Evolutionary conservation across 2,113 vertebrate species (phyloP).

Genomic region (Hippocampus mohnikei): DNA sequence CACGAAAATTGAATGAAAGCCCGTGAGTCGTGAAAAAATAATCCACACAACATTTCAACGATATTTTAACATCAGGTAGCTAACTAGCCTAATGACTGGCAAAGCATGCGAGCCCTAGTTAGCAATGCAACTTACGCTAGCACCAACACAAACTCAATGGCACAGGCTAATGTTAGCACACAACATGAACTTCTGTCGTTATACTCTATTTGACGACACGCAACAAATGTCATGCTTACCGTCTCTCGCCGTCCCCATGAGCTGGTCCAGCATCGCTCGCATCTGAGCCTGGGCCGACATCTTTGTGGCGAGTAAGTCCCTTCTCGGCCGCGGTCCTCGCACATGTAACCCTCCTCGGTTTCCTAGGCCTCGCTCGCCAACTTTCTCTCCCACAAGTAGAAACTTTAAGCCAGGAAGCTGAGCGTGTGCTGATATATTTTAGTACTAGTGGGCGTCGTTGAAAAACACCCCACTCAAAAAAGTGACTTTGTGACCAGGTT

Average conservation of each 20-base stretch:
- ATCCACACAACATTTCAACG: neutral
- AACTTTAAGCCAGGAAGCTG: neutral
- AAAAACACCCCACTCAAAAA: neutral
- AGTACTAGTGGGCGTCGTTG: neutral
- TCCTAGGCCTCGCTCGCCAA: conserved; percentile 42
- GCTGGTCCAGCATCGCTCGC: conserved; percentile 97
- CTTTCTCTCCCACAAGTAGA: conserved; percentile 19
- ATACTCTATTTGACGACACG: neutral
- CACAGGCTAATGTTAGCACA: conserved; percentile 8
- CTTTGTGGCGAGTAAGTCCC: conserved; percentile 36
- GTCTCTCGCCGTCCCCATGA: conserved; percentile 96
- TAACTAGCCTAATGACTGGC: conserved; percentile 21
- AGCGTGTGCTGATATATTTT: neutral
- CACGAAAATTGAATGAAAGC: neutral
- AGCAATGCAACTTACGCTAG: conserved; percentile 31
- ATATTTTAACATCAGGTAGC: conserved; percentile 58
- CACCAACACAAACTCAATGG: conserved; percentile 2
- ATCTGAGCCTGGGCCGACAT: conserved; percentile 99
- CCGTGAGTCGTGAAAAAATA: neutral
- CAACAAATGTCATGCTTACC: conserved; percentile 73
- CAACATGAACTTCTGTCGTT: neutral
- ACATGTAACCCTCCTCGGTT: conserved; percentile 49
- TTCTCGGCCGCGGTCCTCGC: conserved; percentile 44
- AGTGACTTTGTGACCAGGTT: conserved; percentile 34
- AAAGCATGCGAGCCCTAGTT: conserved; percentile 29